Base-by-base conservation (phyloP, 2,888 invertebrate species). In the Drosophila affinis region DNA sequence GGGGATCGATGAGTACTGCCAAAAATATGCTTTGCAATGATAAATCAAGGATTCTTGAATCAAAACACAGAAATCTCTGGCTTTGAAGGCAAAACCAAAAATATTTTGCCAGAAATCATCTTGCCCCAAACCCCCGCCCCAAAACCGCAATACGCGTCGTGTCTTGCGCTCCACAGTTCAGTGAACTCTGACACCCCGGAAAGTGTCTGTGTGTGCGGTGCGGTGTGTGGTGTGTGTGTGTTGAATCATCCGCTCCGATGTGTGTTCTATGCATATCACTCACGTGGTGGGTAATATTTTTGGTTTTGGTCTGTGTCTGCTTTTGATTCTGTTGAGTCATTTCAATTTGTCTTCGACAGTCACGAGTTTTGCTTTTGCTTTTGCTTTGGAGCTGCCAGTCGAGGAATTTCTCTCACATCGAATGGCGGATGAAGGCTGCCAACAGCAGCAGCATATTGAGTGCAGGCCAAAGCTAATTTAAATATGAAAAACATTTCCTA, bases 401-500 rank as follows among this genome's bases (percentile, higher is more conserved):
- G 51, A 21, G 54, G 64, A 72, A 68, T 68, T 57, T 68, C 67
- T 12, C 68, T 39, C 65, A 65, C 44, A 39, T 39, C 39, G 39
- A n/a, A 39, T n/a, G 39, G 39, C 14, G n/a, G 27, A 56, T 67
- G 49, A 49, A 27, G 14, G 49, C 49, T 49, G 46, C 27, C 39
- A 51, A 52, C 10, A 29, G 45, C 14, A 52, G 57, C n/a, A 6
- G 39, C 39, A 34, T 56, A 59, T 58, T 63, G 56, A 61, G 51
- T 58, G 57, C 64, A 75, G 61, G 65, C 58, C 60, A 46, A 39
- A 76, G 72, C 86, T 79, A 87, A 88, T 88, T 87, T 77, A 79
- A 79, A 80, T 85, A 73, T 87, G 81, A 86, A 81, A 77, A 88
- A 75, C 88, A 87, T 86, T 86, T 86, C 85, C 88, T 76, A 84